phyloP scores from a whole-genome alignment of 2,797 vertebrate genomes.

The Discoglossus pictus region DNA sequence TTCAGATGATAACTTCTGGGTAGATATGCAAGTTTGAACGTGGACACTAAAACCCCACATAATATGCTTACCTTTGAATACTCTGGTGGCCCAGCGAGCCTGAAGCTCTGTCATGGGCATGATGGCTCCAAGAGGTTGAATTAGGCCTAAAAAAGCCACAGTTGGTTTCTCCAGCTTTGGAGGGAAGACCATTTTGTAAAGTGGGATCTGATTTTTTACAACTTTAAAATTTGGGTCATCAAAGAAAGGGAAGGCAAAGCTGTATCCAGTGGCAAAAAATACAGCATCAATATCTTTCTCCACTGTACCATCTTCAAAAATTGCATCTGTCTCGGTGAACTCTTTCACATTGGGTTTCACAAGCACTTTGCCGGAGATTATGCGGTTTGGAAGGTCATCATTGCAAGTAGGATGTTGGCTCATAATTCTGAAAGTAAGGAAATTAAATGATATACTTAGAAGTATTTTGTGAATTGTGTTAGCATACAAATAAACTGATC shows the following conservation, averaged over 20 bases:
- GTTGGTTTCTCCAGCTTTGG: conserved; percentile 69
- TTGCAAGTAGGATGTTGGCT: conserved; percentile 72
- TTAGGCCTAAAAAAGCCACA: conserved; percentile 75
- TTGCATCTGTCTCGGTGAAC: conserved; percentile 71
- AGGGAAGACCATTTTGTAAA: conserved; percentile 77
- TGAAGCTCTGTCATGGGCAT: conserved; percentile 79
- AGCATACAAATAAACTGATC: background rate
- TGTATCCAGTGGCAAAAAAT: conserved; percentile 80
- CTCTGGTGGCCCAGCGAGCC: conserved; percentile 71
- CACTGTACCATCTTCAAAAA: conserved; percentile 74
- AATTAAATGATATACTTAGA: too few relatives aligned
- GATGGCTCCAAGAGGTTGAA: conserved; percentile 72
- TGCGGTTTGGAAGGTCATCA: conserved; percentile 75
- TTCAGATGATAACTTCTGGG: too few relatives aligned
- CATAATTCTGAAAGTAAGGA: conserved; percentile 37
- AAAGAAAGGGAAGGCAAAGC: conserved; percentile 75
- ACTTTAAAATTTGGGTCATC: conserved; percentile 59
- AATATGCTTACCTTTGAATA: conserved; percentile 76
- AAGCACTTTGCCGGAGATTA: conserved; percentile 73
- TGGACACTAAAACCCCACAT: too few relatives aligned
- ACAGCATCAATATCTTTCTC: conserved; percentile 72
- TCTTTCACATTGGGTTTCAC: conserved; percentile 76
- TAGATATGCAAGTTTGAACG: too few relatives aligned
- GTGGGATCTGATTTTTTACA: conserved; percentile 61
- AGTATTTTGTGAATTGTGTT: too few relatives aligned